A percentile compares a stretch with the other conserved stretches of the same genome.
Conservation (phyloP, 2,888 invertebrate genomes). For the Rotaria sp. region DNA sequence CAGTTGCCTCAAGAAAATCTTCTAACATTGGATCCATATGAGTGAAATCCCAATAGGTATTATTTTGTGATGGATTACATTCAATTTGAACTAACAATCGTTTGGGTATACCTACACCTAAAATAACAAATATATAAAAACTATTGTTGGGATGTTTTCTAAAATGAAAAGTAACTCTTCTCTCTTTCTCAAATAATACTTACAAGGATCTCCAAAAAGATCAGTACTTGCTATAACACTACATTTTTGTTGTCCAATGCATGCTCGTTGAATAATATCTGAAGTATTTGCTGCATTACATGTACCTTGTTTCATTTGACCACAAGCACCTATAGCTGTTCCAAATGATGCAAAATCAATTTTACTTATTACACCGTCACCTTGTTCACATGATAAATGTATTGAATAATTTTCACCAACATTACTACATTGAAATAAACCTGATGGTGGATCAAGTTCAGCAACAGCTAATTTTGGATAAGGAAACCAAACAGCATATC, state of each 20-base stretch:
- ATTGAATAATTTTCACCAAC: background rate
- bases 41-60: slow-evolving; percentile 23
- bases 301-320: background rate
- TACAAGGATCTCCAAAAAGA: slow-evolving; percentile 18
- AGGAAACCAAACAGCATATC: slow-evolving; percentile 4
- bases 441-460: slow-evolving; percentile 4
- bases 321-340: background rate
- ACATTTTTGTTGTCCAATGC: background rate
- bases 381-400: background rate
- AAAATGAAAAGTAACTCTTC: too few species aligned
- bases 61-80: slow-evolving; percentile 29
- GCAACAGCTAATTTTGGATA: background rate
- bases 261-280: background rate
- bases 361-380: background rate
- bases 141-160: too few species aligned
- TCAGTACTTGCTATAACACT: background rate
- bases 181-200: background rate
- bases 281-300: background rate
- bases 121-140: background rate
- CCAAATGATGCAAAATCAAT: slow-evolving; percentile 22
- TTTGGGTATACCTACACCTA: background rate
- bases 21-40: background rate
- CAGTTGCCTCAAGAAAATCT: background rate
- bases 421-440: background rate
- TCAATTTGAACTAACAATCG: background rate